phyloP scores from a whole-genome alignment of 2,797 vertebrate species.

The Protosalanx chinensis region DNA sequence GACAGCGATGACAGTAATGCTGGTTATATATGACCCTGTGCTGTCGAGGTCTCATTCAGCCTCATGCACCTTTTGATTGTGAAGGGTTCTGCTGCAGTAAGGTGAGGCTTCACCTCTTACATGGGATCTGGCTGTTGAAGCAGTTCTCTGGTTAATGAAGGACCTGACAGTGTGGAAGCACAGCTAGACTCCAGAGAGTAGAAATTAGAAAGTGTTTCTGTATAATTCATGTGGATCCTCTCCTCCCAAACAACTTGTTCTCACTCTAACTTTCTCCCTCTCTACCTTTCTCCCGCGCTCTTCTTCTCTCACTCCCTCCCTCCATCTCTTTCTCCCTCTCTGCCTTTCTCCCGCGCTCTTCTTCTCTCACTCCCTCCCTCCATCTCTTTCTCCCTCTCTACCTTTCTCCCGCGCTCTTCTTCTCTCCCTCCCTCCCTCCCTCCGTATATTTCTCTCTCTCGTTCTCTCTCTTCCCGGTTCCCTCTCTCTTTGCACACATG shows the following conservation, averaged over 20 bases:
- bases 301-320: not conserved
- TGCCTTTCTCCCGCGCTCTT: conserved; percentile 11
- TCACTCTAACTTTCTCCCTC: not conserved
- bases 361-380: not conserved
- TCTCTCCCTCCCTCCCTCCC: not conserved
- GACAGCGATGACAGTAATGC: not conserved
- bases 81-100: not conserved
- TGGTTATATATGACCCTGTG: not conserved
- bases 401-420: too few relatives aligned
- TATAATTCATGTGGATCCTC: conserved; percentile 3
- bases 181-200: not conserved
- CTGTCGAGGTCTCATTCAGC: not conserved
- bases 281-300: not conserved
- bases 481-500: too few relatives aligned
- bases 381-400: not conserved
- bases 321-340: not conserved
- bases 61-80: not conserved
- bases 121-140: too few relatives aligned
- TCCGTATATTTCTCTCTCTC: not conserved
- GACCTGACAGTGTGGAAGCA: not conserved
- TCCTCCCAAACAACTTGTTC: conserved; percentile 1
- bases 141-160: conserved; percentile 13
- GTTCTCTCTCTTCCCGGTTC: not conserved
- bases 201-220: conserved; percentile 24
- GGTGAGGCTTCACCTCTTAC: too few relatives aligned